Conservation (phyloP, 2,888 invertebrate species). For the Rhagium mordax region DNA sequence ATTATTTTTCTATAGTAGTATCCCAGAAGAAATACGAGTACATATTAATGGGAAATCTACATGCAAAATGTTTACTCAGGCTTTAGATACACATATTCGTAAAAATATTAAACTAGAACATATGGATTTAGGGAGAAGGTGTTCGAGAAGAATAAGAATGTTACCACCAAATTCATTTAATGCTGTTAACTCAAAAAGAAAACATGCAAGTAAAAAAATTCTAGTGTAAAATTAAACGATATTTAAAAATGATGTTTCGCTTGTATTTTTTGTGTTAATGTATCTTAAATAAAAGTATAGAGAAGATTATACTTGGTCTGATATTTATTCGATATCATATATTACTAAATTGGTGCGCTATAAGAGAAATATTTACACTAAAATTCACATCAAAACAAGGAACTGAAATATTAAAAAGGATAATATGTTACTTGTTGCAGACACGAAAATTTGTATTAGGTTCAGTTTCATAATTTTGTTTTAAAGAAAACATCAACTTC, state of each 20-base stretch:
- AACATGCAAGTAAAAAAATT: slow-evolving; percentile 6
- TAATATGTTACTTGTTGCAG: too few relatives aligned
- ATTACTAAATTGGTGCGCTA: too few relatives aligned
- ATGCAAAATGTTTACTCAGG: slow-evolving; percentile 4
- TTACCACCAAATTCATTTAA: slow-evolving; percentile 6
- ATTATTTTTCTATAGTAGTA: neutral
- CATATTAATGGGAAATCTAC: slow-evolving; percentile 15
- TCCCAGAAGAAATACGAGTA: slow-evolving; percentile 10
- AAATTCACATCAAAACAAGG: too few relatives aligned
- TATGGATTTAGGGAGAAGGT: slow-evolving; percentile 28
- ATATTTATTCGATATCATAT: too few relatives aligned
- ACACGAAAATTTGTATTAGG: too few relatives aligned
- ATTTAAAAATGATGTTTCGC: neutral
- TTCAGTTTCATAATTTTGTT: too few relatives aligned
- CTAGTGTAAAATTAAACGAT: neutral
- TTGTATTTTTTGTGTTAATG: neutral
- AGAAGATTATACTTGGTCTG: too few relatives aligned
- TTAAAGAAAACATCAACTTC: too few relatives aligned
- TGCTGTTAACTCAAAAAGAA: neutral
- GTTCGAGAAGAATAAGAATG: slow-evolving; percentile 33
- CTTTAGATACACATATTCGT: neutral
- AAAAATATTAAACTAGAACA: slow-evolving; percentile 33
- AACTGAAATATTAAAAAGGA: too few relatives aligned
- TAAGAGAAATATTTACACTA: too few relatives aligned
- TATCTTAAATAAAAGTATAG: neutral